phyloP scores from a whole-genome alignment of 1,140 invertebrate species.

The Drosophila varians region DNA sequence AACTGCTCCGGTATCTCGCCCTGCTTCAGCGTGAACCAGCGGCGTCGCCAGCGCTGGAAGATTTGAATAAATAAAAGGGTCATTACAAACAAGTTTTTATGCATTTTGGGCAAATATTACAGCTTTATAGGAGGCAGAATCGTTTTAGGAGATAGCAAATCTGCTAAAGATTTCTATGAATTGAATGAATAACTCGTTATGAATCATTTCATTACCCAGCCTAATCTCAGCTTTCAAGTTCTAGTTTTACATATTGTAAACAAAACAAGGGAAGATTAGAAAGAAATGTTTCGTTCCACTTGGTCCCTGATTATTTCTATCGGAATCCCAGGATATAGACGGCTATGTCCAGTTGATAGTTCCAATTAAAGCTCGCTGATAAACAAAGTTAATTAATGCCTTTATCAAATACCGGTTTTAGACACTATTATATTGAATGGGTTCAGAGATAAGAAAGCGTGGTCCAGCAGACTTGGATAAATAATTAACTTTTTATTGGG shows the following conservation, averaged over 20 bases:
- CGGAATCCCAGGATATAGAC: neutral
- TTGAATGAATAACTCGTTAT: neutral
- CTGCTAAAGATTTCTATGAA: neutral
- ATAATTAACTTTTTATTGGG: too few relatives aligned
- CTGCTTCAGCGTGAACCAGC: slow-evolving; percentile 96
- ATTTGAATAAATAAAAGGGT: too few relatives aligned
- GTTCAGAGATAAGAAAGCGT: too few relatives aligned
- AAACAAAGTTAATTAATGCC: too few relatives aligned
- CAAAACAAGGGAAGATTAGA: too few relatives aligned
- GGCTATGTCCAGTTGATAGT: neutral
- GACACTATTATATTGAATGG: too few relatives aligned
- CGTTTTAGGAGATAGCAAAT: neutral
- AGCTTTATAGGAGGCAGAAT: neutral
- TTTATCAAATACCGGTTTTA: too few relatives aligned
- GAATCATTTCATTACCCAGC: neutral
- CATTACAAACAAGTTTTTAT: too few relatives aligned
- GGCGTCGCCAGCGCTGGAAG: slow-evolving; percentile 94
- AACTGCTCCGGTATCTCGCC: slow-evolving; percentile 96
- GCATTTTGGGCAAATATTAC: neutral
- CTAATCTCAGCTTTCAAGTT: neutral
- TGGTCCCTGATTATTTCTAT: too few relatives aligned
- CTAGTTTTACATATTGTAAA: neutral
- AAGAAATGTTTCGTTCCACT: too few relatives aligned
- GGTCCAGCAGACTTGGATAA: neutral
- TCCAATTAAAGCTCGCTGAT: neutral